Evolutionary conservation across 2,113 vertebrate species (phyloP).

Genomic region (Embiotoca jacksoni): DNA sequence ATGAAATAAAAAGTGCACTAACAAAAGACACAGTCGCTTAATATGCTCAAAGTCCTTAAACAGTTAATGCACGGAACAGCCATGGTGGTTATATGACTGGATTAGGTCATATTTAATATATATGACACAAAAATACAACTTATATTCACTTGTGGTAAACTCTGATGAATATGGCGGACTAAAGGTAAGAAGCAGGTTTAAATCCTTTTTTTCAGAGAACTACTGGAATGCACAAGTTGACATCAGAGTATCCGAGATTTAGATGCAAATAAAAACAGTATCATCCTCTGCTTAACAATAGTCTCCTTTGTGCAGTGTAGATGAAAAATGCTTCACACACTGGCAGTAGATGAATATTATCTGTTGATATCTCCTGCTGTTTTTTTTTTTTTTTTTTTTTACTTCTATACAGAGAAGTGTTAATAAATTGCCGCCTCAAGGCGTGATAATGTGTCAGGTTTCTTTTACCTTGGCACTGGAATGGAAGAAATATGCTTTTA

Average conservation of each 20-base stretch:
- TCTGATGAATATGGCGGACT: too few species aligned
- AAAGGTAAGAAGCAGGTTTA: too few species aligned
- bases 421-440: conserved; percentile 27
- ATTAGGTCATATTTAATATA: not conserved
- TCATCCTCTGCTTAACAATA: not conserved
- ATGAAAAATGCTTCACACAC: not conserved
- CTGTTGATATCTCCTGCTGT: conserved; percentile 31
- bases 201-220: too few species aligned
- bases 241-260: not conserved
- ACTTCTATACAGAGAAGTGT: conserved; percentile 18
- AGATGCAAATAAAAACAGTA: conserved; percentile 14
- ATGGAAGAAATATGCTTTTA: conserved; percentile 27
- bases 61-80: not conserved
- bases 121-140: too few species aligned
- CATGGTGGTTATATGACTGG: not conserved
- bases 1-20: too few species aligned
- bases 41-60: too few species aligned
- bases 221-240: too few species aligned
- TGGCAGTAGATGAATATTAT: conserved; percentile 37
- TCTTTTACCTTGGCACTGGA: conserved; percentile 48
- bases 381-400: conserved; percentile 1
- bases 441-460: conserved; percentile 9
- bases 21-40: too few species aligned
- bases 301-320: conserved; percentile 23
- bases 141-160: too few species aligned